A percentile compares a stretch with the other conserved stretches of the same genome.
phyloP scores from a whole-genome alignment of 2,797 vertebrate species.

The Sebastolobus altivelis region DNA sequence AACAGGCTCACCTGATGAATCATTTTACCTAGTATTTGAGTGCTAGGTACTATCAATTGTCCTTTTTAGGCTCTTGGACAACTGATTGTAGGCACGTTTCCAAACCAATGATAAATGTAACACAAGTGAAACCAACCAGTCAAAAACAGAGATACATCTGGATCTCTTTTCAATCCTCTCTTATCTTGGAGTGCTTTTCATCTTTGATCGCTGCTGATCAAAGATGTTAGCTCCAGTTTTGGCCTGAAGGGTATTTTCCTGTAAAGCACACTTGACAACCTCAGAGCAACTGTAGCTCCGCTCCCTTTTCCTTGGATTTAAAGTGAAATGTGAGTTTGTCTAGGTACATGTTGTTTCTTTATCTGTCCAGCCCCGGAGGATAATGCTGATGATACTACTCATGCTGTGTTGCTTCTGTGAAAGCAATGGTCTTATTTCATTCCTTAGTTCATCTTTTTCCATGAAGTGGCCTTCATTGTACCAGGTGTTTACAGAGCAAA shows the following conservation, averaged over 20 bases:
- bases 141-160: slow-evolving; percentile 39
- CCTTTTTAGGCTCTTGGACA: neutral
- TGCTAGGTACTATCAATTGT: neutral
- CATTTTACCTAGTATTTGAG: neutral
- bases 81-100: neutral
- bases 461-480: neutral
- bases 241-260: slow-evolving; percentile 15
- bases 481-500: slow-evolving; percentile 2
- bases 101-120: slow-evolving; percentile 11
- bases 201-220: slow-evolving; percentile 34
- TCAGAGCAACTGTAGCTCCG: slow-evolving; percentile 13
- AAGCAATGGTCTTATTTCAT: neutral
- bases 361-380: neutral
- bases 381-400: neutral
- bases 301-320: slow-evolving; percentile 22
- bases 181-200: slow-evolving; percentile 38
- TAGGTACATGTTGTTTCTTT: neutral
- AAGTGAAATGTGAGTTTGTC: slow-evolving; percentile 10
- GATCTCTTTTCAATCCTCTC: slow-evolving; percentile 22
- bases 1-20: neutral
- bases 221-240: slow-evolving; percentile 21
- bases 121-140: slow-evolving; percentile 11
- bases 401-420: neutral
- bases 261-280: neutral
- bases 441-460: neutral